Evolutionary conservation across 2,888 invertebrate species (phyloP), one percentile per base, ranked within the genome.

Genomic region (Ennomos quercinarius): DNA sequence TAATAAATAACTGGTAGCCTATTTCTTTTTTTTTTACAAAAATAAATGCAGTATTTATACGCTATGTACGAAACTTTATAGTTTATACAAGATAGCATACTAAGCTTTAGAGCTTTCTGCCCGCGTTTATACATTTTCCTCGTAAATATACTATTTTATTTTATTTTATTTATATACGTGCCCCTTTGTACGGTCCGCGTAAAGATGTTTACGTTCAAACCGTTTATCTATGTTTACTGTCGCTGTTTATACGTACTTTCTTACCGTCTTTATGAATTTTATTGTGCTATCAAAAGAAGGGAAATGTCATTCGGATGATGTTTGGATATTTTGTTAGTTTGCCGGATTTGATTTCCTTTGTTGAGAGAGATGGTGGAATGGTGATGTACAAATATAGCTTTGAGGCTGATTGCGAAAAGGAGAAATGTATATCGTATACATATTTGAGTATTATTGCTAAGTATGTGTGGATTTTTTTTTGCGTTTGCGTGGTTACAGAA

Each of bases 191-290:
- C 49, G 57, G 43, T 17, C 51, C 51, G 55, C 61, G 57, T 64
- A 64, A 64, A 66, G 55, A 56, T 58, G 62, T 64, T 66, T 63
- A 61, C 61, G 52, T 57, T 58, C 13, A 41, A 56, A 53, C 34
- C 61, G 54, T 66, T 62, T 55, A 66, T 62, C 60, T 51, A 39
- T 49, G 62, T 64, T 66, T 63, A 60, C 61, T 45, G 50, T 38
- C 57, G 38, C 36, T 57, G 61, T 65, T 63, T 47, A 47, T 52
- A 39, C 37, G 47, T 55, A 61, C 55, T 61, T 55, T 47, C 41
- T 44, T 45, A 51, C 60, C 47, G 17, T 55, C 40, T 61, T 61
- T 61, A 55, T 61, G 60, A 56, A 55, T 61, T 61, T 61, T 51
- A 61, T 61, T 61, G 55, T 55, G 46, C 54, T 51, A 57, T 58